Evolutionary conservation across 2,888 invertebrate genomes (phyloP), one percentile per base, ranked within the genome.

Genomic region (Didymodactylos carnosus): DNA sequence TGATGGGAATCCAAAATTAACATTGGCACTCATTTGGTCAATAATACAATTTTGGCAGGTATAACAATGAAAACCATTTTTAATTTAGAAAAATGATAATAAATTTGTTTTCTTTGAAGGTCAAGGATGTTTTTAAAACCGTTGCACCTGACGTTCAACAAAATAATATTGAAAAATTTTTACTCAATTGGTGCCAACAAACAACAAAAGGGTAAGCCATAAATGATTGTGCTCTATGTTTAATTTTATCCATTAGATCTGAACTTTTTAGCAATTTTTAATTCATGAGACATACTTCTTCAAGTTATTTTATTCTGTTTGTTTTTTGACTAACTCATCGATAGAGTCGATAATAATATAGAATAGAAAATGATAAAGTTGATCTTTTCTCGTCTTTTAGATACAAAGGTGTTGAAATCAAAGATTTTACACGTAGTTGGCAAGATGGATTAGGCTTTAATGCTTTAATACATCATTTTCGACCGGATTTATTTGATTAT

Each of bases 341-440:
- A n/a, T n/a, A n/a, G n/a, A n/a, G n/a, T n/a, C n/a, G n/a, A n/a
- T n/a, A n/a, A n/a, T n/a, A n/a, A n/a, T n/a, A n/a, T n/a, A n/a
- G n/a, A n/a, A n/a, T n/a, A n/a, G n/a, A n/a, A n/a, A n/a, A n/a
- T n/a, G n/a, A n/a, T n/a, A n/a, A n/a, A n/a, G n/a, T n/a, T n/a
- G 7, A 43, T 49, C 8, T 23, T 49, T 49, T 23, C 3, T 11
- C 23, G 5, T 23, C 19, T 19, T 35, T 19, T 19, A 87, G 88
- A 80, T 90, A 82, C 76, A 73, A 79, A 40, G 77, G 77, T 39
- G 89, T 91, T 51, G 86, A 88, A 78, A 87, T 94, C 71, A 88
- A 86, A 79, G 91, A 94, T 85, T 92, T 94, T 84, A 90, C 91
- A 16, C 88, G 88, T 51, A 89, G 90, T 76, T 94, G 93, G 92